A percentile compares a stretch with the other conserved stretches of the same genome.
phyloP scores from a whole-genome alignment of 2,113 vertebrate genomes.

The Trachemys scripta region DNA sequence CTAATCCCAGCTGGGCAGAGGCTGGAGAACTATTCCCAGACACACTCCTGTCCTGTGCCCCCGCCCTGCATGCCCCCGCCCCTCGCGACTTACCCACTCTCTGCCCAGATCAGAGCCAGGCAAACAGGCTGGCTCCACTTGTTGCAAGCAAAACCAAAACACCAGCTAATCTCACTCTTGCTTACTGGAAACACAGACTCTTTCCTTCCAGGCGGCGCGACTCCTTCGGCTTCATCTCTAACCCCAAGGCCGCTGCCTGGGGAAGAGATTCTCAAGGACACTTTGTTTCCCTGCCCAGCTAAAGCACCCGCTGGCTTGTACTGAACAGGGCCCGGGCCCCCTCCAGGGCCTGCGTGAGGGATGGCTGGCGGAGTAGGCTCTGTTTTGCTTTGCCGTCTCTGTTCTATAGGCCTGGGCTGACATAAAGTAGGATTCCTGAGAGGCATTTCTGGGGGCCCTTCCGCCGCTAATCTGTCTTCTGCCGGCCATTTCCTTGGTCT shows the following conservation, averaged over 20 bases:
- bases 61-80: too few species aligned
- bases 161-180: background rate
- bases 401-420: too few species aligned
- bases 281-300: background rate
- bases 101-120: too few species aligned
- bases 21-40: too few species aligned
- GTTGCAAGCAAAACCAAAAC: background rate
- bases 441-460: background rate
- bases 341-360: background rate
- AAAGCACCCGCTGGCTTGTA: background rate
- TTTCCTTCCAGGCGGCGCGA: background rate
- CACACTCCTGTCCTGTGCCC: too few species aligned
- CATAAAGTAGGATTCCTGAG: too few species aligned
- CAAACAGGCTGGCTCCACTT: too few species aligned
- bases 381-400: background rate
- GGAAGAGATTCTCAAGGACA: background rate
- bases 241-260: background rate
- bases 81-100: too few species aligned
- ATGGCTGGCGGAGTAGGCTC: background rate
- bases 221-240: background rate
- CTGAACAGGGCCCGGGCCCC: too few species aligned
- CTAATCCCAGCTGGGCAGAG: too few species aligned
- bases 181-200: background rate
- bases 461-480: background rate
- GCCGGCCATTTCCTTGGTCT: background rate